These are phyloP conservation scores for Lysandra bellargus DNA, from an alignment of 2,888 invertebrate species.

Conservation along the genomic window DNA sequence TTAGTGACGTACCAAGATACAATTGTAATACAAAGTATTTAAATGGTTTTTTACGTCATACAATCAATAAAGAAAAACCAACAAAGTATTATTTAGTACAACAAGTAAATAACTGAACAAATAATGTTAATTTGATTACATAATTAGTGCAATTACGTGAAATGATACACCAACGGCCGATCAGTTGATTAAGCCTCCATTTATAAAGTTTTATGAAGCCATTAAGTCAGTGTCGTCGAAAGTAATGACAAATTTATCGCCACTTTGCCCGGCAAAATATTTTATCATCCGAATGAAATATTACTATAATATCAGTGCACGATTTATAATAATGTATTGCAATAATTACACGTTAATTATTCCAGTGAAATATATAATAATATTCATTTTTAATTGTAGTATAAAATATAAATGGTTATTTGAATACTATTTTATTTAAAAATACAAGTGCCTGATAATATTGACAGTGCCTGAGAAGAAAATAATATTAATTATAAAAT, in stretches of 20 bases:
- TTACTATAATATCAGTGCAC: constrained; percentile 7
- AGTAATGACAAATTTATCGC: constrained; percentile 29
- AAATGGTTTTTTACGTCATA: too few species aligned
- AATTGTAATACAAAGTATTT: too few species aligned
- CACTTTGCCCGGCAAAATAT: constrained; percentile 16
- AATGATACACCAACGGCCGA: constrained; percentile 18
- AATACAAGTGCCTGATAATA: not conserved
- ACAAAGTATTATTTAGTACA: not conserved
- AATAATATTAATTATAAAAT: not conserved
- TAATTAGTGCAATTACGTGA: constrained; percentile 12
- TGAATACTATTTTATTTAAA: too few species aligned
- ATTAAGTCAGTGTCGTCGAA: constrained; percentile 28
- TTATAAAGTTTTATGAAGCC: constrained; percentile 29
- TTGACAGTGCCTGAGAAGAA: not conserved
- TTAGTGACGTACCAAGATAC: too few species aligned
- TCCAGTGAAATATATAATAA: not conserved
- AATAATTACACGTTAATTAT: constrained; percentile 24
- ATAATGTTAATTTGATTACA: not conserved
- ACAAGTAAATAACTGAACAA: not conserved
- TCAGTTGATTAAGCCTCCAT: constrained; percentile 23
- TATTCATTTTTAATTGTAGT: not conserved
- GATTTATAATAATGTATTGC: constrained; percentile 10
- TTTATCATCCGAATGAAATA: constrained; percentile 20
- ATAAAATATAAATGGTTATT: too few species aligned
- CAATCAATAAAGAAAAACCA: too few species aligned